These are phyloP conservation scores for Pocota personata DNA, from an alignment of 2,888 invertebrate species.

Conservation along the genomic window DNA sequence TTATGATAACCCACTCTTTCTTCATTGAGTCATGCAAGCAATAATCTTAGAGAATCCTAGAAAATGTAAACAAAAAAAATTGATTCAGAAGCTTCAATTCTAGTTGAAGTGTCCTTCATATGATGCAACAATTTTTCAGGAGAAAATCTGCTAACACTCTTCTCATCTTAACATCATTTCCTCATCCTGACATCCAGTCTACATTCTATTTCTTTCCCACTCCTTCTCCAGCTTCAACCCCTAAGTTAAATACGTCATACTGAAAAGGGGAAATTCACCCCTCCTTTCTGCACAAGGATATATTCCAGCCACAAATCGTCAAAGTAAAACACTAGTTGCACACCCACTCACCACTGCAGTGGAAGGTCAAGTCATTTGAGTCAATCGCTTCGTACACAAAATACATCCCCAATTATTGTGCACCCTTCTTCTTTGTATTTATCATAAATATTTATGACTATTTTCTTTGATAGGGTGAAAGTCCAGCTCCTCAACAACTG, in stretches of 20 bases:
- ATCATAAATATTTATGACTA: conserved; percentile 53
- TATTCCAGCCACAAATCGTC: conserved; percentile 24
- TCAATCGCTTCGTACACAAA: conserved; percentile 45
- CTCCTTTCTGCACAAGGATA: conserved; percentile 27
- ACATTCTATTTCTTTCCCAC: background rate
- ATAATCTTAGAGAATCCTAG: background rate
- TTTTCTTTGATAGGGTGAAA: background rate
- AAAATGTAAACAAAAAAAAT: background rate
- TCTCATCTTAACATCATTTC: background rate
- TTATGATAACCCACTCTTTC: background rate
- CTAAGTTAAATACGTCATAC: conserved; percentile 36
- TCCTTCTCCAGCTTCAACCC: conserved; percentile 2
- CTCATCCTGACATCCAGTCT: conserved; percentile 30
- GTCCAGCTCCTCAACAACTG: background rate
- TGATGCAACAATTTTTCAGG: conserved; percentile 51
- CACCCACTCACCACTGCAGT: background rate
- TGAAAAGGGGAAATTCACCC: conserved; percentile 30
- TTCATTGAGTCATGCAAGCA: conserved; percentile 6
- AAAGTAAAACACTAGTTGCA: conserved; percentile 57
- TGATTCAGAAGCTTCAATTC: conserved; percentile 21
- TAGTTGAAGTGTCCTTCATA: background rate
- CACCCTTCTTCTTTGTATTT: conserved; percentile 34
- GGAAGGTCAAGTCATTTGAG: conserved; percentile 55
- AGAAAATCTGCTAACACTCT: conserved; percentile 5
- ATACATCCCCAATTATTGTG: conserved; percentile 38